Evolutionary conservation across 2,797 vertebrate genomes (phyloP), one percentile per base, ranked within the genome.

Genomic region (Danio jaintianensis): DNA sequence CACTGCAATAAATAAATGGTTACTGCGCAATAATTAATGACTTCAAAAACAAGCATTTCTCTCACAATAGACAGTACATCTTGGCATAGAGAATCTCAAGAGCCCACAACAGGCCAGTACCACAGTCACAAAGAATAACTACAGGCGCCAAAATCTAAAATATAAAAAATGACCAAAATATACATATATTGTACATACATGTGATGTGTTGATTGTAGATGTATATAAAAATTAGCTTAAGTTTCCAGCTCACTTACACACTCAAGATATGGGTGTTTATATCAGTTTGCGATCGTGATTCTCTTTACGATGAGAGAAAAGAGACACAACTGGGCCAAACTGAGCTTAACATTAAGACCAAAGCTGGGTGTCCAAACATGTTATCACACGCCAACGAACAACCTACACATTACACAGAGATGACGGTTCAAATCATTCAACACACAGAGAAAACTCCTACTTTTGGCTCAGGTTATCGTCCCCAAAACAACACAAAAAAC

Each of bases 111-210:
- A 18, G n/a, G 64, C 53, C 53, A 63, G 45, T n/a, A 52, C 68
- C 75, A 82, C 80, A 79, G 48, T 55, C 80, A 78, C 70, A 72
- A 61, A 78, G 22, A 64, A 83, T 18, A 77, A 69, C 80, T 76
- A 83, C 66, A 81, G 43, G 63, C 53, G 20, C 67, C 40, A 75
- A 78, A 58, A 73, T 79, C 73, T 71, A 70, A 73, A 82, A 87
- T 72, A 68, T 75, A 76, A 85, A 87, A 29, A 84, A 83, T 84
- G 63, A 45, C 53, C 80, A 79, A 84, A 84, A 87, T 83, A 85
- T 84, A 85, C 74, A 85, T 85, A 85, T 74, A 84, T 74, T 76
- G 71, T 81, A 84, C 76, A 83, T 79, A 80, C 58, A 76, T 59
- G 36, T 66, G 20, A 64, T 45, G 69, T 79, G 78, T 29, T 77